Evolutionary conservation across 1,140 invertebrate species (phyloP), one percentile per base, ranked within the genome.

Genomic region (Lordiphosa clarofinis): DNA sequence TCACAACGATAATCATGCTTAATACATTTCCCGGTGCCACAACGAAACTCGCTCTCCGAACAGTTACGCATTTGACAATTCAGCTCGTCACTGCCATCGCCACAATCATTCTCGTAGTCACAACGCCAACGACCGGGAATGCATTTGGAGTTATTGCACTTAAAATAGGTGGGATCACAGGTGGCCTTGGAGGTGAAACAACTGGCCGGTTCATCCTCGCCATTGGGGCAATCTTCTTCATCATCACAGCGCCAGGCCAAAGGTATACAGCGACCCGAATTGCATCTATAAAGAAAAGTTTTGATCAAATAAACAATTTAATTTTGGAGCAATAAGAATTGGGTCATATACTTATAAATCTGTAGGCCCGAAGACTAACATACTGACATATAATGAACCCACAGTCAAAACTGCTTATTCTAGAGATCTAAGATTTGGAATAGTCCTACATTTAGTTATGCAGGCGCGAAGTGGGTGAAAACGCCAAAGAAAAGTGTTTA

Each of bases 31-130:
- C 93, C 91, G 57, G 93, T 94, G 3, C 89, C 90, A 86, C 95
- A 96, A 28, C 92, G 91, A 68, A 93, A 94, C 87, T 94, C 92
- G 2, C 90, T 92, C 87, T 94, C 94, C 7, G 92, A 93, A 74
- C 94, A 95, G 71, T 93, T 92, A 11, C 94, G 89, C 47, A 93
- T 92, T 38, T 88, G 86, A 72, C 94, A 95, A 49, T 91, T 90
- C 1, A 89, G 73, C 88, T 96, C 95, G 86, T 96, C 95, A 38
- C 92, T 93, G 39, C 91, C 91, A 89, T 96, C 94, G 0, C 90
- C 89, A 82, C 95, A 96, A 82, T 96, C 95, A 56, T 96, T 92
- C 73, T 96, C 95, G 11, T 93, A 92, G 86, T 98, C 96, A 87
- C 94, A 95, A 56, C 90, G 91, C 95, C 95, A 93, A 84, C 94